Conservation (phyloP, 2,113 vertebrate genomes). For the Machaerirhynchus nigripectus region DNA sequence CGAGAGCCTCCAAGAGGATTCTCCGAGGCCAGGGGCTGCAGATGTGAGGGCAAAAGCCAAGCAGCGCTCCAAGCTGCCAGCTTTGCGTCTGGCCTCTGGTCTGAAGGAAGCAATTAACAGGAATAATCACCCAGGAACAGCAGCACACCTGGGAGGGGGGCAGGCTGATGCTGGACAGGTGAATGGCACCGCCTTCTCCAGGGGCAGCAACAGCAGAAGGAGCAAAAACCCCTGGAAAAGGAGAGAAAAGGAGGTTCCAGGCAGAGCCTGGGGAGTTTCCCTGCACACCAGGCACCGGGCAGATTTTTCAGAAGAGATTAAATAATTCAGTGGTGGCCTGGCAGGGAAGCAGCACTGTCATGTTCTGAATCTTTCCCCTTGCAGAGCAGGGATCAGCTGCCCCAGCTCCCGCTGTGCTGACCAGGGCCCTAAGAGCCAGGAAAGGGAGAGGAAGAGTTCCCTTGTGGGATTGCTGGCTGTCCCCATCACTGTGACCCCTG, state of each 20-base stretch:
- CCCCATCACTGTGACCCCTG: neutral
- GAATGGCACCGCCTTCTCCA: accelerated
- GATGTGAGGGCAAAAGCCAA: neutral
- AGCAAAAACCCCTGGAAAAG: neutral
- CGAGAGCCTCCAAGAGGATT: neutral
- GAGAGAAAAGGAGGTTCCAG: neutral
- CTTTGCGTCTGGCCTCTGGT: neutral
- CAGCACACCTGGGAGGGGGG: neutral
- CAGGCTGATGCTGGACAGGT: neutral
- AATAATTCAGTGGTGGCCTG: neutral
- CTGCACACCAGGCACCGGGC: neutral
- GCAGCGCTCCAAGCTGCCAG: neutral
- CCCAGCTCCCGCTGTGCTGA: neutral
- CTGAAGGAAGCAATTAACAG: neutral
- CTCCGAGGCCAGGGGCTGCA: neutral
- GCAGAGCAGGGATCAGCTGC: neutral
- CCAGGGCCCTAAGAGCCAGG: neutral
- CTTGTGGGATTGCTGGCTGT: neutral
- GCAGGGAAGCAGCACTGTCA: neutral
- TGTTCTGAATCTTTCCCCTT: neutral
- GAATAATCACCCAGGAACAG: neutral
- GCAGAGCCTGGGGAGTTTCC: neutral
- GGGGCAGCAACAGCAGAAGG: neutral
- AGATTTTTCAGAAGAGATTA: neutral
- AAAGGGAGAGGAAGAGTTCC: neutral